Evolutionary conservation across 2,797 vertebrate genomes (phyloP), one percentile per base, ranked within the genome.

Genomic region (Emys orbicularis): DNA sequence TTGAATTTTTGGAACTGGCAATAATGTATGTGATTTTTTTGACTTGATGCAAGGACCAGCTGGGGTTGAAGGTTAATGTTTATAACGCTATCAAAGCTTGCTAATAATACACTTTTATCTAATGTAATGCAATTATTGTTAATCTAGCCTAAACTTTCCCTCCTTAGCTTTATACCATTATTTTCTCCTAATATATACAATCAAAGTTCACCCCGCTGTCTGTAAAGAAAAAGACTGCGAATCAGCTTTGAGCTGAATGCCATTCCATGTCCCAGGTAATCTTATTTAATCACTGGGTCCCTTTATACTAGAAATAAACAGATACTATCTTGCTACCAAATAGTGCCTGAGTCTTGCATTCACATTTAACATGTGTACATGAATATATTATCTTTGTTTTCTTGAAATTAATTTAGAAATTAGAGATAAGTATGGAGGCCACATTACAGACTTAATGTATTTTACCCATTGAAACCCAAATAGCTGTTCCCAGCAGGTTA

Each of bases 151-250:
- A 94, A 96, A 34, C 7, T 68, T 94, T 83, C 49, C 15, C 2
- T 7, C 91, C 49, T 41, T 90, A 91, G 31, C 74, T 86, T 92
- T 56, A 86, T 44, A 93, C 54, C 29, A 85, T 29, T 47, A 47
- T 15, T 13, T 29, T 77, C 65, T 37, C 65, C 16, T 37, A 68
- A 77, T 18, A 31, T 49, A 49, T 31, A 49, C 13, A 44, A 74
- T 74, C 9, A 49, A 77, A 77, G 27, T 77, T 77, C 29, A 49
- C 13, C 49, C 44, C 11, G 4, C 74, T 8, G 44, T 47, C 37
- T 72, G 90, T 94, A 57, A 94, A 95, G 90, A 90, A 97, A 96
- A 92, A 87, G 4, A 95, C 93, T 96, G 94, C 94, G 90, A 90
- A 96, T 97, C 0, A 0, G 57, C n/a, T 86, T 82, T 79, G 82